These are phyloP conservation scores for Julus scandinavius DNA, from an alignment of 2,888 invertebrate species.

Conservation along the genomic window DNA sequence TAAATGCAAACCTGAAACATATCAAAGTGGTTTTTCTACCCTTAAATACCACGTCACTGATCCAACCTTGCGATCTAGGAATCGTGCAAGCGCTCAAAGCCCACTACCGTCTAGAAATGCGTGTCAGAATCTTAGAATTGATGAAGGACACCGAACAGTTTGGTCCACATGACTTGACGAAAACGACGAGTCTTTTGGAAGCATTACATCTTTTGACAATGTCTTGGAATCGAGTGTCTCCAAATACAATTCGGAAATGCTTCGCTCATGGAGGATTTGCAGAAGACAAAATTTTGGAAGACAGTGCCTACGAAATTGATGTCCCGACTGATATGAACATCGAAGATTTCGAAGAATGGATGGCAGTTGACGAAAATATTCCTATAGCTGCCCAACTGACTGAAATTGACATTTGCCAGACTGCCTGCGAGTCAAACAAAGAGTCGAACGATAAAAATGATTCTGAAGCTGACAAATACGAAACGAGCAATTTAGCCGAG, in stretches of 20 bases:
- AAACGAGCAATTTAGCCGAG: not conserved
- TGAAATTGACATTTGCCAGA: not conserved
- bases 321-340: not conserved
- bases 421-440: not conserved
- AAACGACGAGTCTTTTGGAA: constrained; percentile 18
- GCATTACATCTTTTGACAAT: constrained; percentile 31
- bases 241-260: not conserved
- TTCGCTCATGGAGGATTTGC: not conserved
- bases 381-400: not conserved
- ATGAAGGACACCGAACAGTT: not conserved
- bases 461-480: not conserved
- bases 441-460: not conserved
- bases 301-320: not conserved
- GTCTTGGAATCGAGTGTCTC: constrained; percentile 5
- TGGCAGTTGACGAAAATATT: constrained; percentile 6
- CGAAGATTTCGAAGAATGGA: not conserved
- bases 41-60: not conserved
- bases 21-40: not conserved
- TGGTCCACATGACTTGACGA: not conserved
- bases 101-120: not conserved
- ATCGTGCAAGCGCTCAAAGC: constrained; percentile 15
- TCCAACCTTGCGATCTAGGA: constrained; percentile 43
- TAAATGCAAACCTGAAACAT: not conserved
- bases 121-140: not conserved
- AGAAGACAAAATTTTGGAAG: not conserved